Percentiles rank a stretch among this genome's conserved stretches.
Conservation (phyloP, 2,113 vertebrate genomes). For the Vireo altiloquus region DNA sequence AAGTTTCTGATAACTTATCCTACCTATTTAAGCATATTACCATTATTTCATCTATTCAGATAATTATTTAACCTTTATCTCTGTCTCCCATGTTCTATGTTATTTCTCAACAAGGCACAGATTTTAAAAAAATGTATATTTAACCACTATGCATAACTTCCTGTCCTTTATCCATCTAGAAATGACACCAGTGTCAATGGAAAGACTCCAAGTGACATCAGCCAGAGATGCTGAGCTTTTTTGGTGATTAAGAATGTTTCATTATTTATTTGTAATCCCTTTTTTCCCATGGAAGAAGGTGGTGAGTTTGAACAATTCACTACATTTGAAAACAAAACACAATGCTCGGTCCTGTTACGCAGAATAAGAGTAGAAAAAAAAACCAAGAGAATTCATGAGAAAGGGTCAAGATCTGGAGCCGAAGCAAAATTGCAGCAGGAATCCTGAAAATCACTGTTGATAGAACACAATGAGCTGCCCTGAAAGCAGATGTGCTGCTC, state of each 20-base stretch:
- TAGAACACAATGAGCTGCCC: background rate
- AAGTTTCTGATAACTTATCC: background rate
- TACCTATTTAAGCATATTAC: background rate
- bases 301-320: background rate
- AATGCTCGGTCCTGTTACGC: background rate
- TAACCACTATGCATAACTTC: background rate
- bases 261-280: background rate
- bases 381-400: background rate
- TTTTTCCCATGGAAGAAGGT: background rate
- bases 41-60: background rate
- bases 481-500: background rate
- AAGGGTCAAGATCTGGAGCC: background rate
- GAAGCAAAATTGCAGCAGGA: background rate
- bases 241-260: background rate
- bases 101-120: background rate
- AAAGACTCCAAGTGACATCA: background rate
- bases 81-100: background rate
- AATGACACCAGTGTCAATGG: background rate
- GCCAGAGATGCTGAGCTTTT: background rate
- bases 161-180: background rate
- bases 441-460: background rate
- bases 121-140: background rate
- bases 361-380: background rate
- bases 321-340: background rate
- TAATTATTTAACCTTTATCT: background rate